Conservation (phyloP, 2,113 vertebrate species). For the Cebidichthys violaceus region DNA sequence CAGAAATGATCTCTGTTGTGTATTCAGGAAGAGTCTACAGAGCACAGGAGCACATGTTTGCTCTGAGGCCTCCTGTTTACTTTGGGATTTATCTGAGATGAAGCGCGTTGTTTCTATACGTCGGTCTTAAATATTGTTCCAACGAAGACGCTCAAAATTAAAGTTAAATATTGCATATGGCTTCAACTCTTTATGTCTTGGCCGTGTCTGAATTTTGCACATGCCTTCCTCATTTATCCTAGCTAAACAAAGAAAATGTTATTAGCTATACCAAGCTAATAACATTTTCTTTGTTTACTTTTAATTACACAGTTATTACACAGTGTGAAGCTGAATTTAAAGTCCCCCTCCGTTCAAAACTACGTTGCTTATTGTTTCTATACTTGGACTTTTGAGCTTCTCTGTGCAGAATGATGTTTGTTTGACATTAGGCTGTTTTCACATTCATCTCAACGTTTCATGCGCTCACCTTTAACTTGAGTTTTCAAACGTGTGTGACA, state of each 20-base stretch:
- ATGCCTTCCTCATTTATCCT: background rate
- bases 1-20: slow-evolving; percentile 30
- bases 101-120: background rate
- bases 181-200: background rate
- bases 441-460: too few relatives aligned
- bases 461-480: too few relatives aligned
- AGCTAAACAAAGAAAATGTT: too few relatives aligned
- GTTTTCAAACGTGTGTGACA: background rate
- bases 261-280: too few relatives aligned
- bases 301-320: too few relatives aligned
- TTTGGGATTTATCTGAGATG: background rate
- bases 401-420: too few relatives aligned
- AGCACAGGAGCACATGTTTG: slow-evolving; percentile 6
- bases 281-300: background rate
- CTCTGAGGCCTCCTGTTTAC: background rate
- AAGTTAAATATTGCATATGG: background rate
- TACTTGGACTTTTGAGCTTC: too few relatives aligned
- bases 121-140: background rate
- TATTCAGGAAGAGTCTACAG: slow-evolving; percentile 5
- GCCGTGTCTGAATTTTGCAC: background rate
- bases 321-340: too few relatives aligned
- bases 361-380: too few relatives aligned
- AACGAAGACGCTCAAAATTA: background rate
- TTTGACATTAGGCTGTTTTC: too few relatives aligned
- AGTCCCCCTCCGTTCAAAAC: too few relatives aligned